Conservation (phyloP, 2,888 invertebrate genomes). For the Amphipoea lucens region DNA sequence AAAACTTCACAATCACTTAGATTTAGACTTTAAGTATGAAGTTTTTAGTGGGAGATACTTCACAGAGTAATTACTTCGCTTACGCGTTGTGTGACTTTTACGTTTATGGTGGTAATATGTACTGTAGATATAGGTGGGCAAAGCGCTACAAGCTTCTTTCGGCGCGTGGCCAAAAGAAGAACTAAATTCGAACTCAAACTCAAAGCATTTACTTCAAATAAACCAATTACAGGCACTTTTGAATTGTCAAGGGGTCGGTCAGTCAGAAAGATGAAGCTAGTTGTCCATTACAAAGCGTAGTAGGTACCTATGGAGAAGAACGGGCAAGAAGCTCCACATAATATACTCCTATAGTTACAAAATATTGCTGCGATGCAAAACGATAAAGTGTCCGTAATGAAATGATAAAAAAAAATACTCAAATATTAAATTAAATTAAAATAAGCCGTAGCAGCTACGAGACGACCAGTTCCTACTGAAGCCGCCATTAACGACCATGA, state of each 20-base stretch:
- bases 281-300: no score
- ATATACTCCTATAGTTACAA: no score
- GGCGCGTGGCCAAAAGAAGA: neutral
- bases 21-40: conserved; percentile 48
- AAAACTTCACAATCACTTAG: conserved; percentile 54
- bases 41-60: conserved; percentile 20
- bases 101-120: neutral
- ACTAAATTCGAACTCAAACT: neutral
- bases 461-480: no score
- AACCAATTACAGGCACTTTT: neutral
- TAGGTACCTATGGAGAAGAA: no score
- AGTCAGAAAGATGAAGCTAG: neutral
- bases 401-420: no score
- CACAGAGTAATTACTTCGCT: conserved; percentile 9
- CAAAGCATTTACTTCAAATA: neutral
- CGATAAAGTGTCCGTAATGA: no score
- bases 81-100: neutral
- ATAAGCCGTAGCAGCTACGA: no score
- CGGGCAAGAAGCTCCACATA: no score
- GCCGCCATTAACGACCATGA: no score
- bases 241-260: neutral
- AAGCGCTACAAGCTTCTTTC: neutral
- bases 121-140: neutral
- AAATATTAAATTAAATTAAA: no score
- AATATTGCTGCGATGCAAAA: no score